Conservation (phyloP, 2,797 vertebrate species). For the Calcarius lapponicus region DNA sequence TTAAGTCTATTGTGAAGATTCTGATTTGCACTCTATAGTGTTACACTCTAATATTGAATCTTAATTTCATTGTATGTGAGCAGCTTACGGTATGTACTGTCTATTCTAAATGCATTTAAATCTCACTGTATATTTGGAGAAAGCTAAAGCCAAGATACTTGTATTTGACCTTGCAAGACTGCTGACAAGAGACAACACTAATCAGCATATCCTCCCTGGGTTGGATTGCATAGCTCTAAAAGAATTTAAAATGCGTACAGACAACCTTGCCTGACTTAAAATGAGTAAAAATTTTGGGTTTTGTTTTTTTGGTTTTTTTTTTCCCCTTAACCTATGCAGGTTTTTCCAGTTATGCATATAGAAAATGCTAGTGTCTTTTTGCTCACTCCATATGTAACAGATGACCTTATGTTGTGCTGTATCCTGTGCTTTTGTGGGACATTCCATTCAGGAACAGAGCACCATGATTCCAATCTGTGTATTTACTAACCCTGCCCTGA, state of each 20-base stretch:
- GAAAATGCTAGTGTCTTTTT: conserved; percentile 86
- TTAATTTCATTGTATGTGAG: conserved; percentile 91
- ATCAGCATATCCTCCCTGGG: conserved; percentile 90
- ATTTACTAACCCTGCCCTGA: conserved; percentile 89
- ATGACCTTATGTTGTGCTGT: conserved; percentile 93
- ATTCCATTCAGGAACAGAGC: conserved; percentile 90
- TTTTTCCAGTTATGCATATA: conserved; percentile 84
- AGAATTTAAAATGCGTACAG: conserved; percentile 82
- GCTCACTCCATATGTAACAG: conserved; percentile 92
- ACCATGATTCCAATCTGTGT: conserved; percentile 86
- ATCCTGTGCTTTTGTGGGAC: conserved; percentile 97
- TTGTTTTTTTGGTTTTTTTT: not conserved
- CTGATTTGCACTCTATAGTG: conserved; percentile 98
- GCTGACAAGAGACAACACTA: conserved; percentile 96
- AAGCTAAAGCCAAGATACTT: conserved; percentile 81
- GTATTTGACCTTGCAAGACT: conserved; percentile 90
- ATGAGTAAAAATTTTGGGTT: conserved; percentile 79
- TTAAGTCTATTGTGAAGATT: conserved; percentile 91
- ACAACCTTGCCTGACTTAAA: conserved; percentile 80
- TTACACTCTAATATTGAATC: conserved; percentile 93
- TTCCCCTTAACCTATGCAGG: conserved; percentile 82
- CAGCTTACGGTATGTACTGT: conserved; percentile 89
- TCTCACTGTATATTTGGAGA: conserved; percentile 91
- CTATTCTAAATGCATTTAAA: conserved; percentile 93
- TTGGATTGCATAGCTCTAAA: conserved; percentile 88